Percentiles rank a stretch among this genome's conserved stretches.
phyloP scores from a whole-genome alignment of 2,797 vertebrate genomes.

The Gorsachius magnificus region DNA sequence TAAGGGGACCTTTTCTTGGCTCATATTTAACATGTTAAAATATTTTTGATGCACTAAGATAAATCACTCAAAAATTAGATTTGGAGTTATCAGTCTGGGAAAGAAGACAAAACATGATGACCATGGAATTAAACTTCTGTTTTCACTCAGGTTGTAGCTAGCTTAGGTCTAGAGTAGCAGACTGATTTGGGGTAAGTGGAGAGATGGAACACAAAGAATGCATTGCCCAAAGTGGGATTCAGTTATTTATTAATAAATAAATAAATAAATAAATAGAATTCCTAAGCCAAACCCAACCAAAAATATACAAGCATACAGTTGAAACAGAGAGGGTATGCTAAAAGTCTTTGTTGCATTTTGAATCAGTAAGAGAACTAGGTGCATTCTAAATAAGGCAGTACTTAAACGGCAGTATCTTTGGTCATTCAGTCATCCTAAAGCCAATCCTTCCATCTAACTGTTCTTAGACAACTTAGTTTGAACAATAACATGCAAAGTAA shows the following conservation, averaged over 20 bases:
- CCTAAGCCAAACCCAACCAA: not conserved
- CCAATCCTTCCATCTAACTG: not conserved
- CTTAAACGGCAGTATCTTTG: not conserved
- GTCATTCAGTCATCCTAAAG: not conserved
- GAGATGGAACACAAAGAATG: not conserved
- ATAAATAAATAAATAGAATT: not conserved
- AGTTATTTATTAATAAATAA: not conserved
- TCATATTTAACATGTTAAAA: not conserved
- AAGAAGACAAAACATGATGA: not conserved
- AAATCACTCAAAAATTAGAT: not conserved
- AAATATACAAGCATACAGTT: not conserved
- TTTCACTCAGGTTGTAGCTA: not conserved
- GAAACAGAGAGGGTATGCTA: not conserved
- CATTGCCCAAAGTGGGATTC: not conserved
- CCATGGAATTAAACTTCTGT: not conserved
- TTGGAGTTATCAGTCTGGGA: not conserved
- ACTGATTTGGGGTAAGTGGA: not conserved
- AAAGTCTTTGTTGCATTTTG: not conserved
- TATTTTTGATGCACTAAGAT: not conserved
- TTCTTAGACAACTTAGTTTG: not conserved
- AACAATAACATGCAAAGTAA: not conserved
- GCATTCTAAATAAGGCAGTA: not conserved
- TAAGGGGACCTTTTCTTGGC: not conserved
- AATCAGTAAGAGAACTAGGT: not conserved
- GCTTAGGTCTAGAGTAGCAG: not conserved